Percentiles rank a stretch among this genome's conserved stretches.
Conservation (phyloP, 2,113 vertebrate genomes). For the Willisornis vidua region DNA sequence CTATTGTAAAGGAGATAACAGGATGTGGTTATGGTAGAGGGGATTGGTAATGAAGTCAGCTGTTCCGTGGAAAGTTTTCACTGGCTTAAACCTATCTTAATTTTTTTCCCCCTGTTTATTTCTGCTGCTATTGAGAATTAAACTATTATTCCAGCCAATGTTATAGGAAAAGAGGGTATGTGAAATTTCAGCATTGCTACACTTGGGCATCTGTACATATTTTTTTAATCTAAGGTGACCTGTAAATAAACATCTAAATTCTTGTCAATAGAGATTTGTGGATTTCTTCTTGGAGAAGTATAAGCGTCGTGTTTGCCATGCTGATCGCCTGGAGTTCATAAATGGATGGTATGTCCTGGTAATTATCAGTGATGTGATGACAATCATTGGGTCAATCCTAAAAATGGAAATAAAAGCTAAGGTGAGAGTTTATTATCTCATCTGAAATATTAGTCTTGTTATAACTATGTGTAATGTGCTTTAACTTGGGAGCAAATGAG, state of each 20-base stretch:
- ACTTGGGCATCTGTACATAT: background rate
- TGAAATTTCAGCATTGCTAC: background rate
- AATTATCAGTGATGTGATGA: slow-evolving; percentile 90
- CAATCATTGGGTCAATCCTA: slow-evolving; percentile 89
- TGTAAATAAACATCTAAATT: slow-evolving; percentile 33
- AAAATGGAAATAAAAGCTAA: slow-evolving; percentile 99
- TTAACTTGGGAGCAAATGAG: background rate
- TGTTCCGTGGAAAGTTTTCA: background rate
- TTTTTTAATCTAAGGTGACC: background rate
- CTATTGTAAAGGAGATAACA: background rate
- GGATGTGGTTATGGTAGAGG: background rate
- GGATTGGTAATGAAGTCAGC: background rate
- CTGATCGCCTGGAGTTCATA: slow-evolving; percentile 87
- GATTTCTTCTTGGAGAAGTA: slow-evolving; percentile 84
- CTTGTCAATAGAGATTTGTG: slow-evolving; percentile 86
- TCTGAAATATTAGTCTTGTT: background rate
- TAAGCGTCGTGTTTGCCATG: slow-evolving; percentile 77
- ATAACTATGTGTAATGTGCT: background rate
- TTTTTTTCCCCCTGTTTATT: background rate
- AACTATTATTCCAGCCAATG: background rate
- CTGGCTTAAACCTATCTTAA: background rate
- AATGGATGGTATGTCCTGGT: slow-evolving; percentile 95
- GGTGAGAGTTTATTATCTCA: slow-evolving; percentile 71
- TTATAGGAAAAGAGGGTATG: background rate
- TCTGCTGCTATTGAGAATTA: background rate